Conservation (phyloP, 2,888 invertebrate genomes). For the Artemia sp. region DNA sequence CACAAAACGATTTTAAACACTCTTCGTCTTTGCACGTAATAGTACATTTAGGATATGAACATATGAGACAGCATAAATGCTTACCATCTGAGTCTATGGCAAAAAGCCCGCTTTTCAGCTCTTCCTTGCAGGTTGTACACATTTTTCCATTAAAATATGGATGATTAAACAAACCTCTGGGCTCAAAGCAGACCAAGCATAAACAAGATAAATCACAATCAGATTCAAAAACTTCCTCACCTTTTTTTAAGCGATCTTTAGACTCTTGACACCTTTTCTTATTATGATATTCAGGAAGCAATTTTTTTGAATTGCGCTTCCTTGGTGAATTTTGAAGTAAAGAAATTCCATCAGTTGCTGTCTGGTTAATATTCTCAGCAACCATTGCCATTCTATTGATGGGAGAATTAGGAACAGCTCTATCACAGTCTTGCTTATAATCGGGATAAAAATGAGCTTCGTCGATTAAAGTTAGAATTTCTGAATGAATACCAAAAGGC, state of each 20-base stretch:
- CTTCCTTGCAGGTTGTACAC: not conserved
- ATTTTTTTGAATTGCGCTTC: too few relatives aligned
- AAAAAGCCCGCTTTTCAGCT: not conserved
- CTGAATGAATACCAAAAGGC: not conserved
- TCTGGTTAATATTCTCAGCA: not conserved
- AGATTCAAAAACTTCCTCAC: not conserved
- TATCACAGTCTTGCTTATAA: not conserved
- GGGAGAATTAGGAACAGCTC: not conserved
- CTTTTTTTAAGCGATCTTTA: slow-evolving; percentile 3
- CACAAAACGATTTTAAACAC: not conserved
- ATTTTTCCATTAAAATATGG: not conserved
- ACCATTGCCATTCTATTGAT: not conserved
- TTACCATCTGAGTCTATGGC: not conserved
- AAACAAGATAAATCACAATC: not conserved
- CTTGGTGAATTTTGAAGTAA: too few relatives aligned
- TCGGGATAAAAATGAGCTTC: not conserved
- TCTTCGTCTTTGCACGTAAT: not conserved
- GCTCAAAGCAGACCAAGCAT: not conserved
- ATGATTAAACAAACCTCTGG: not conserved
- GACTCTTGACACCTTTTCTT: not conserved
- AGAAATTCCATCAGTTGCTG: not conserved
- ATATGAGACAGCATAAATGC: not conserved
- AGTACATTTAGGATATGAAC: not conserved
- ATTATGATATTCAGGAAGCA: too few relatives aligned
- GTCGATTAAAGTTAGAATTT: not conserved